Conservation (phyloP, 2,113 vertebrate species). For the Hippocampus abdominalis region DNA sequence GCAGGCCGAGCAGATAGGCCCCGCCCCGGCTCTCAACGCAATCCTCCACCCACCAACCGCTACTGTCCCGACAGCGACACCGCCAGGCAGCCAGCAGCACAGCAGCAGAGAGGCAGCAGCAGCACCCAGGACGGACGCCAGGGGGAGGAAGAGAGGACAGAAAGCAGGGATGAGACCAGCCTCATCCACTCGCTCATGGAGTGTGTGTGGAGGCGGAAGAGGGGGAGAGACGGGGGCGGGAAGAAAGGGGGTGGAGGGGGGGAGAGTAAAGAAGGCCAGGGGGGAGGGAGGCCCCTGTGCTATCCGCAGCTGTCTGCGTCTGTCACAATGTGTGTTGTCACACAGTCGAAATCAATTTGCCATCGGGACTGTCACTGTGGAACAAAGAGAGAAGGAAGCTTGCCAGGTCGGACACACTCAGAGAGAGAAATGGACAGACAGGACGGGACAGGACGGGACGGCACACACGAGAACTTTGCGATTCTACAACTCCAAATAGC, state of each 20-base stretch:
- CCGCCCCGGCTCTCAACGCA: slow-evolving; percentile 69
- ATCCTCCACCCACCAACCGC: slow-evolving; percentile 78
- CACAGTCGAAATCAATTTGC: slow-evolving; percentile 99
- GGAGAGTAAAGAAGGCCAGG: slow-evolving; percentile 64
- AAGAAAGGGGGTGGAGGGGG: slow-evolving; percentile 26
- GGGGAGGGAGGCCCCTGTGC: slow-evolving; percentile 67
- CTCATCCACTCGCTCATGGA: neutral
- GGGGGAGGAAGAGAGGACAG: slow-evolving; percentile 77
- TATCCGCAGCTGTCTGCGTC: slow-evolving; percentile 81
- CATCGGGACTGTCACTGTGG: slow-evolving; percentile 95
- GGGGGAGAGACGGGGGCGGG: neutral
- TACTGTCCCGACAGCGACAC: slow-evolving; percentile 70
- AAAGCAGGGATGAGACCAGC: slow-evolving; percentile 27
- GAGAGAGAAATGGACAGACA: slow-evolving; percentile 74
- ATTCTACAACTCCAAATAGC: slow-evolving; percentile 52
- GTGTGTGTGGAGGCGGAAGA: slow-evolving; percentile 1
- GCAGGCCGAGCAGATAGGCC: slow-evolving; percentile 71
- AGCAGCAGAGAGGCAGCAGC: slow-evolving; percentile 57
- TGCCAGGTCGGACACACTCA: slow-evolving; percentile 82
- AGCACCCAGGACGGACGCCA: slow-evolving; percentile 69
- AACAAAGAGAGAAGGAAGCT: slow-evolving; percentile 92
- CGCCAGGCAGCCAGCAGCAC: slow-evolving; percentile 55
- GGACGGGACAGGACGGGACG: slow-evolving; percentile 60
- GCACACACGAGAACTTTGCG: slow-evolving; percentile 42
- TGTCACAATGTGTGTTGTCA: slow-evolving; percentile 86